Evolutionary conservation across 2,113 vertebrate genomes (phyloP).

Genomic region (Cyprinodon tularosa): DNA sequence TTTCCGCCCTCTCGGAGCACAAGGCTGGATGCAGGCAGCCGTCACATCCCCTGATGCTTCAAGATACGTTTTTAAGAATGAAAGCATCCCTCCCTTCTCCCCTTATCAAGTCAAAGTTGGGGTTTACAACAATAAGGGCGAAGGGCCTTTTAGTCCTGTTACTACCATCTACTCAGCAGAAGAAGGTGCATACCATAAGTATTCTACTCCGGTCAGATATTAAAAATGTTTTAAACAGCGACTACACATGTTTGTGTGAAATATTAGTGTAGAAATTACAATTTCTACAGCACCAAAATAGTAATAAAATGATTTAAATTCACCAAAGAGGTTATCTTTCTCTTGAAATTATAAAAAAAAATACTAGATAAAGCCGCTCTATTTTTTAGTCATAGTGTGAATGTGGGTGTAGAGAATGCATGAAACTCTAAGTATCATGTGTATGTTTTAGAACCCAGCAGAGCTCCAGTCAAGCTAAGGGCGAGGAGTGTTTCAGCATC

Average conservation of each 20-base stretch:
- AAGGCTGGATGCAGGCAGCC: slow-evolving; percentile 95
- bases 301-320: not conserved
- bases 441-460: slow-evolving; percentile 85
- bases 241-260: not conserved
- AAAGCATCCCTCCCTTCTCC: slow-evolving; percentile 91
- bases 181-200: slow-evolving; percentile 83
- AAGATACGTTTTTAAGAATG: slow-evolving; percentile 93
- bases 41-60: slow-evolving; percentile 91
- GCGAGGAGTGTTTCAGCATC: slow-evolving; percentile 90
- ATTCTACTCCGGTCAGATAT: not conserved
- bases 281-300: not conserved
- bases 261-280: not conserved
- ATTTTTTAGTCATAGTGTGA: slow-evolving; percentile 13
- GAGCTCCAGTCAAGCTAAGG: slow-evolving; percentile 83
- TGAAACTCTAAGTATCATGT: slow-evolving; percentile 24
- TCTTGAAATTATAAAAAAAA: not conserved
- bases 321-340: not conserved
- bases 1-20: slow-evolving; percentile 87
- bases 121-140: slow-evolving; percentile 95
- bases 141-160: slow-evolving; percentile 89
- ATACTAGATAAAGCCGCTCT: slow-evolving; percentile 1
- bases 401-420: slow-evolving; percentile 41
- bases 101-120: slow-evolving; percentile 95
- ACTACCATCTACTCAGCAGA: slow-evolving; percentile 92
- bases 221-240: not conserved